phyloP scores from a whole-genome alignment of 2,797 vertebrate genomes.

The Chelon auratus region DNA sequence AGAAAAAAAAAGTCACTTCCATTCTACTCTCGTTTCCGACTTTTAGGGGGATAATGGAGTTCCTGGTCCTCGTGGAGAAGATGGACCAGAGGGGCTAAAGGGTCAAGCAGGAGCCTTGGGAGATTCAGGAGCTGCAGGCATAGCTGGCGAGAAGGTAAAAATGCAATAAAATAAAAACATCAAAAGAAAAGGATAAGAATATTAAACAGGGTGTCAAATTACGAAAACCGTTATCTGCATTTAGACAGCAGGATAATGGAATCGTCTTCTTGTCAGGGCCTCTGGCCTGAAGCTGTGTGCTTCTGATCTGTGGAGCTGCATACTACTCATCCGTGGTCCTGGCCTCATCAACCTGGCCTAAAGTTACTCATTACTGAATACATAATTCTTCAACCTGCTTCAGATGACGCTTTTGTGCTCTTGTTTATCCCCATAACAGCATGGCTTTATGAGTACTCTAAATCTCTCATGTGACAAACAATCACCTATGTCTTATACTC shows the following conservation, averaged over 20 bases:
- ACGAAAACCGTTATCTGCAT: constrained; percentile 7
- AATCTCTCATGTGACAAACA: too few relatives aligned
- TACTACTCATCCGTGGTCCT: too few relatives aligned
- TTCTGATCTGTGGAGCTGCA: too few relatives aligned
- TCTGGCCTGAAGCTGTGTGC: too few relatives aligned
- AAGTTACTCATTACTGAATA: too few relatives aligned
- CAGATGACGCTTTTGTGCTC: too few relatives aligned
- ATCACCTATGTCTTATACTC: too few relatives aligned
- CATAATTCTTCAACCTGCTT: too few relatives aligned
- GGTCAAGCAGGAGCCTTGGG: constrained; percentile 87
- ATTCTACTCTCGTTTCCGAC: background rate
- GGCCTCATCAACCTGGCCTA: too few relatives aligned
- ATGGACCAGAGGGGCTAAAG: constrained; percentile 91
- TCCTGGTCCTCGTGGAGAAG: constrained; percentile 87
- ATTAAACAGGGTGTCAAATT: constrained; percentile 1
- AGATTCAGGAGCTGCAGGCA: constrained; percentile 83
- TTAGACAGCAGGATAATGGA: background rate
- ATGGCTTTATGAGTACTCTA: too few relatives aligned
- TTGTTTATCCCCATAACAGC: too few relatives aligned
- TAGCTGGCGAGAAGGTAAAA: constrained; percentile 88
- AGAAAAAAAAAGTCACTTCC: background rate
- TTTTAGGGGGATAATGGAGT: constrained; percentile 87
- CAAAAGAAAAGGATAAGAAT: background rate
- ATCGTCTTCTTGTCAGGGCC: too few relatives aligned
- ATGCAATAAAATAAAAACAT: constrained; percentile 5